Evolutionary conservation across 2,888 invertebrate species (phyloP), one percentile per base, ranked within the genome.

Genomic region (Rhyacophila evoluta): DNA sequence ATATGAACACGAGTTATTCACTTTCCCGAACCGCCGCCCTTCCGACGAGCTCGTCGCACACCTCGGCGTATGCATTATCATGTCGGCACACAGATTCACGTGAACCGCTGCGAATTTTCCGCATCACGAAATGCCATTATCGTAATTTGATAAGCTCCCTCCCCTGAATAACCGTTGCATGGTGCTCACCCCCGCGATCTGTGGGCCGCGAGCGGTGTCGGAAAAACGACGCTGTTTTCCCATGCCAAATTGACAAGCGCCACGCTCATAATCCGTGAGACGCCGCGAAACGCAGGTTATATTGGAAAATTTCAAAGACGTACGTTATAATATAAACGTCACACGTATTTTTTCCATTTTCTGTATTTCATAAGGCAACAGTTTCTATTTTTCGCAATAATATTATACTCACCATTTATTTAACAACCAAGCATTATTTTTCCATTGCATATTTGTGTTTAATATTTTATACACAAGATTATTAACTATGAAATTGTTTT

Each of bases 111-210:
- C 73, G 76, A 81, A 81, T 81, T 79, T 81, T 81, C 81, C 81
- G 76, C 81, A 37, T 75, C 81, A 76, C 78, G 76, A 75, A 81
- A 81, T 72, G 75, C 81, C 73, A 81, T 81, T 81, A 81, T 79
- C 79, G 79, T 81, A 81, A 81, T 81, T 79, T 81, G 81, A 81
- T 81, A 81, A 81, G 78, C 78, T 77, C 36, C 67, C 74, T 41
- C 70, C 37, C 33, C 68, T 68, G 2, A n/a, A n/a, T n/a, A n/a
- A n/a, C 67, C 2, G 25, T 19, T 37, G n/a, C 67, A 55, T 12
- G n/a, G n/a, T 29, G 6, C 33, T 3, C 72, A 55, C 27, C 2
- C 37, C 19, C 55, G 25, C 36, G 67, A 25, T 55, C 19, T 55
- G 19, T 55, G 55, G 19, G 15, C 55, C 55, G 19, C 55, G 19